A percentile compares a stretch with the other conserved stretches of the same genome.
Conservation (phyloP, 1,140 invertebrate genomes). For the Zophobas atratus region DNA sequence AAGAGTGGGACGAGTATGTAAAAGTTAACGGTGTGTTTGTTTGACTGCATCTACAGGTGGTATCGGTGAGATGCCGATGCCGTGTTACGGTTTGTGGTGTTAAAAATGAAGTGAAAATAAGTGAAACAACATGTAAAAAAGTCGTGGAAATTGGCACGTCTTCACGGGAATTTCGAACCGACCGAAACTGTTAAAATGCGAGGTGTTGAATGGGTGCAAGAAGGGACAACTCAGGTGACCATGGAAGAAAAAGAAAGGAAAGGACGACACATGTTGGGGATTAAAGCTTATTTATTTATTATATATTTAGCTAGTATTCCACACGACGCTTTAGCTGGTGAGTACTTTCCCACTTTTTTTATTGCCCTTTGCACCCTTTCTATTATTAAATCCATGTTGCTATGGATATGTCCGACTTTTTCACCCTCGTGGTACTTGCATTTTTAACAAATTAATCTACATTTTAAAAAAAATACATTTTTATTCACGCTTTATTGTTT, state of each 20-base stretch:
- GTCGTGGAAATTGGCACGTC: background rate
- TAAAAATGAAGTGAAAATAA: conserved; percentile 31
- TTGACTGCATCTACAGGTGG: conserved; percentile 38
- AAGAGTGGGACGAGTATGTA: conserved; percentile 15
- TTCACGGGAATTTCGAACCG: background rate
- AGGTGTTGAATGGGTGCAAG: conserved; percentile 3
- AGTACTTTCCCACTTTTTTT: conserved; percentile 10
- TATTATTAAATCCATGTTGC: conserved; percentile 34
- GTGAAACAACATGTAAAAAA: conserved; percentile 13
- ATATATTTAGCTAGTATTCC: conserved; percentile 34
- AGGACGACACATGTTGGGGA: conserved; percentile 6
- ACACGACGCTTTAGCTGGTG: conserved; percentile 33
- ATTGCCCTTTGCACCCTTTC: background rate
- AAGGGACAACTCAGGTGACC: conserved; percentile 5
- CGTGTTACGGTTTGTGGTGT: conserved; percentile 22
- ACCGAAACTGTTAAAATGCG: conserved; percentile 10
- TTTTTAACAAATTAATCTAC: too few relatives aligned
- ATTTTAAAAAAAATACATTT: too few relatives aligned
- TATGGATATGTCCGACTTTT: conserved; percentile 6
- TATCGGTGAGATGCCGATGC: conserved; percentile 32
- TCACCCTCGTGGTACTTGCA: background rate
- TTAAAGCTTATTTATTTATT: conserved; percentile 40
- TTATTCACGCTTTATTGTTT: too few relatives aligned
- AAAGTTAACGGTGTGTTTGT: conserved; percentile 39
- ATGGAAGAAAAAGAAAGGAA: conserved; percentile 31